Conservation (phyloP, 2,113 vertebrate genomes). For the Amphiprion percula region DNA sequence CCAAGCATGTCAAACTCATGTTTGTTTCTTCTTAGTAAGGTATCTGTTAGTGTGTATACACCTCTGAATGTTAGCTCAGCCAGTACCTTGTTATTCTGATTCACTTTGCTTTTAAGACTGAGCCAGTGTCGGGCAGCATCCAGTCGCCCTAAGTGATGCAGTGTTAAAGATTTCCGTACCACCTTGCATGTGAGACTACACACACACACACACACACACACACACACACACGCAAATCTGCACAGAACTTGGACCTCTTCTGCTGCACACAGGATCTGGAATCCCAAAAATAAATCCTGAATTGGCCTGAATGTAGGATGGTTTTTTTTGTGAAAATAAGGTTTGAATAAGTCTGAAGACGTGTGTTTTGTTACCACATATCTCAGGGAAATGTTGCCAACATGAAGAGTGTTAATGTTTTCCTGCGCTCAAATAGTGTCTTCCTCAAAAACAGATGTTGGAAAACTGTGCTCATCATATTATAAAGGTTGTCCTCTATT, state of each 20-base stretch:
- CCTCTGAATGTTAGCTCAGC: not conserved
- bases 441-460: not conserved
- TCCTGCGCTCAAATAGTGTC: not conserved
- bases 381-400: too few relatives aligned
- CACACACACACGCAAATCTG: too few relatives aligned
- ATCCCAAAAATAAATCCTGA: not conserved
- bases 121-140: not conserved
- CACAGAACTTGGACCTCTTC: not conserved
- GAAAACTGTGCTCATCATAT: not conserved
- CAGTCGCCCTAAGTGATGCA: not conserved
- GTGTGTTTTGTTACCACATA: not conserved
- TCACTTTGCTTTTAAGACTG: not conserved
- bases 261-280: not conserved
- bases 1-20: not conserved
- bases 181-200: not conserved
- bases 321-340: not conserved
- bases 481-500: not conserved
- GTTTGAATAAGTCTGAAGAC: not conserved
- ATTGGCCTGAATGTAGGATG: not conserved
- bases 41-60: constrained; percentile 7
- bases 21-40: not conserved
- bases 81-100: not conserved
- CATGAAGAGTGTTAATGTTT: too few relatives aligned
- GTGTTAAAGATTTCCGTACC: not conserved
- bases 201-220: not conserved